These are phyloP conservation scores for Terebella lapidaria DNA, from an alignment of 2,888 invertebrate species.

Conservation along the genomic window DNA sequence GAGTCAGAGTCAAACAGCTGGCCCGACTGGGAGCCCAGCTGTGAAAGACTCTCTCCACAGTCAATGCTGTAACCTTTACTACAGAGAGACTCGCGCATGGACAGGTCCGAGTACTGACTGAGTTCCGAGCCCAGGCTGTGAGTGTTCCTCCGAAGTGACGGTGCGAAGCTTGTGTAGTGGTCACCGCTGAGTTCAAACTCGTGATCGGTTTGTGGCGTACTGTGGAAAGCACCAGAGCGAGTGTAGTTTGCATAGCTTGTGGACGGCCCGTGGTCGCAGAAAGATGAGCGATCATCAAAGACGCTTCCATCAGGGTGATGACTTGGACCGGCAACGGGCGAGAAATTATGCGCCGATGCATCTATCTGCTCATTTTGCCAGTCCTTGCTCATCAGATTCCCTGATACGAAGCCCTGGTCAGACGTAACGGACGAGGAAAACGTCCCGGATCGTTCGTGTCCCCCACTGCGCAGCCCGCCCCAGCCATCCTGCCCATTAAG, in stretches of 20 bases:
- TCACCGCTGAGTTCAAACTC: background rate
- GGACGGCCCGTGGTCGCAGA: background rate
- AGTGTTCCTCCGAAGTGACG: slow-evolving; percentile 1
- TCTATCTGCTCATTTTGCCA: background rate
- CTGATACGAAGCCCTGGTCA: background rate
- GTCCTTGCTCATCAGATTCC: background rate
- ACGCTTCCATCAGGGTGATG: background rate
- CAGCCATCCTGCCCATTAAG: background rate
- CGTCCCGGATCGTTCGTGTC: too few species aligned
- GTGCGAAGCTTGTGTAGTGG: too few species aligned
- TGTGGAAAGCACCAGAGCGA: background rate
- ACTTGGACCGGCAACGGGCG: background rate
- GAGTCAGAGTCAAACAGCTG: slow-evolving; percentile 1
- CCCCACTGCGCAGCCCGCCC: too few species aligned
- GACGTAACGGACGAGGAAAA: background rate
- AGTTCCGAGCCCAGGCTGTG: slow-evolving; percentile 2
- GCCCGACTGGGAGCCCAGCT: slow-evolving; percentile 9
- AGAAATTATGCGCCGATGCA: background rate
- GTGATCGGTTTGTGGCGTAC: background rate
- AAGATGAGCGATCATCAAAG: background rate
- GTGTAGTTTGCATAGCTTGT: background rate
- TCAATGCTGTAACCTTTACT: slow-evolving; percentile 21
- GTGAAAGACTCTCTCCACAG: slow-evolving; percentile 15
- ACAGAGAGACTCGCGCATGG: slow-evolving; percentile 12
- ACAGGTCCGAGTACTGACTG: background rate